Conservation (phyloP, 1,140 invertebrate species). For the Drosophila pallidifrons region DNA sequence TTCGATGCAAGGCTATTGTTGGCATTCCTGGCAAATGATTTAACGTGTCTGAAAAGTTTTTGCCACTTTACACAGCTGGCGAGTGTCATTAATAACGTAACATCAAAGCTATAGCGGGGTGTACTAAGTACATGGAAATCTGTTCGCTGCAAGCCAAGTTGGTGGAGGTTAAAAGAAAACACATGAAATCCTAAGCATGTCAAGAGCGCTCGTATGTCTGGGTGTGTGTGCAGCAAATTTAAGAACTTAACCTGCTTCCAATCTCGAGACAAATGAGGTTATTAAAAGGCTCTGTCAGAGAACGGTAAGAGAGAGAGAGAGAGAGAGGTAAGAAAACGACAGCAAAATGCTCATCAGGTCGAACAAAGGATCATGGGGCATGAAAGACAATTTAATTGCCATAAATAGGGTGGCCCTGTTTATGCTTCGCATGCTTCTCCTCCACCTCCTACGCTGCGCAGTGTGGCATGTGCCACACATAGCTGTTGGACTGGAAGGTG, state of each 20-base stretch:
- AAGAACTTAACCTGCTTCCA: conserved; percentile 53
- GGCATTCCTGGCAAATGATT: conserved; percentile 26
- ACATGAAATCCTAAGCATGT: conserved; percentile 23
- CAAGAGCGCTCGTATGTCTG: background rate
- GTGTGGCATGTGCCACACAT: background rate
- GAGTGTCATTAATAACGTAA: conserved; percentile 11
- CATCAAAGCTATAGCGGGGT: background rate
- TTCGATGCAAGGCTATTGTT: conserved; percentile 18
- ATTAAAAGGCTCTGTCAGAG: conserved; percentile 31
- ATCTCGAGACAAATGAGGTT: conserved; percentile 43
- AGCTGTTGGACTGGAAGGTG: conserved; percentile 16
- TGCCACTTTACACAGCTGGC: conserved; percentile 10
- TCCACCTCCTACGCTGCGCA: background rate
- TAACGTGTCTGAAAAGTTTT: conserved; percentile 22
- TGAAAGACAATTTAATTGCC: conserved; percentile 63
- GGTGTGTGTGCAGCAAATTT: conserved; percentile 26
- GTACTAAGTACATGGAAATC: conserved; percentile 12
- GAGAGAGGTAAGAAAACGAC: conserved; percentile 8
- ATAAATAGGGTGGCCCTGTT: conserved; percentile 51
- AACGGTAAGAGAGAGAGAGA: background rate
- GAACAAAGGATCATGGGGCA: conserved; percentile 35
- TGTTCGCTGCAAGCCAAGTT: background rate
- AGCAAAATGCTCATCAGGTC: conserved; percentile 52
- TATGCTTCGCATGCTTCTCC: conserved; percentile 21
- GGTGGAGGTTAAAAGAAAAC: conserved; percentile 6